Conservation (phyloP, 2,113 vertebrate species). For the Dipodomys ordii region DNA sequence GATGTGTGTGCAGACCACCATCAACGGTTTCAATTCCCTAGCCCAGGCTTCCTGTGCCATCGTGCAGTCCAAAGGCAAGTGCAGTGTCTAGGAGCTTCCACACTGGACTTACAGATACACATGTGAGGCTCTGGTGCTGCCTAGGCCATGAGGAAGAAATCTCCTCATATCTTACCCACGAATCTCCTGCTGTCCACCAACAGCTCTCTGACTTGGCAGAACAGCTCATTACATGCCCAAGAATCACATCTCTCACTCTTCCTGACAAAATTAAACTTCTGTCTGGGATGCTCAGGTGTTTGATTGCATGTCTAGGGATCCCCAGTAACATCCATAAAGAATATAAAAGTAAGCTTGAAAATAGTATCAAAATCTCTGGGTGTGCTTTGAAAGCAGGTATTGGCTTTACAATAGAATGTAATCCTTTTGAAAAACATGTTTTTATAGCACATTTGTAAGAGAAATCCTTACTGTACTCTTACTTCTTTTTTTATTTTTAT, state of each 20-base stretch:
- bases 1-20: not conserved
- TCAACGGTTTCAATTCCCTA: too few species aligned
- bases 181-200: not conserved
- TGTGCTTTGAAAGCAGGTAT: not conserved
- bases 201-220: not conserved
- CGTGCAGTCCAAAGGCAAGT: not conserved
- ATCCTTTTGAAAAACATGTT: not conserved
- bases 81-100: too few species aligned
- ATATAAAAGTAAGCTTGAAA: too few species aligned
- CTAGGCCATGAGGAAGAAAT: accelerated
- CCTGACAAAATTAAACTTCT: not conserved
- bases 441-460: not conserved
- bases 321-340: too few species aligned
- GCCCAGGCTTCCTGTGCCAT: not conserved
- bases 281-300: too few species aligned
- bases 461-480: not conserved
- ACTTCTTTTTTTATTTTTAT: not conserved
- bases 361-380: not conserved
- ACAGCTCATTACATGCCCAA: not conserved
- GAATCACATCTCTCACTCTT: not conserved
- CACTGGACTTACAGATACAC: not conserved
- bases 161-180: not conserved
- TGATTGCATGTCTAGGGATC: too few species aligned
- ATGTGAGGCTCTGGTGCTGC: not conserved
- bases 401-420: not conserved